phyloP scores from a whole-genome alignment of 2,113 vertebrate species.

The Lanius ludovicianus region DNA sequence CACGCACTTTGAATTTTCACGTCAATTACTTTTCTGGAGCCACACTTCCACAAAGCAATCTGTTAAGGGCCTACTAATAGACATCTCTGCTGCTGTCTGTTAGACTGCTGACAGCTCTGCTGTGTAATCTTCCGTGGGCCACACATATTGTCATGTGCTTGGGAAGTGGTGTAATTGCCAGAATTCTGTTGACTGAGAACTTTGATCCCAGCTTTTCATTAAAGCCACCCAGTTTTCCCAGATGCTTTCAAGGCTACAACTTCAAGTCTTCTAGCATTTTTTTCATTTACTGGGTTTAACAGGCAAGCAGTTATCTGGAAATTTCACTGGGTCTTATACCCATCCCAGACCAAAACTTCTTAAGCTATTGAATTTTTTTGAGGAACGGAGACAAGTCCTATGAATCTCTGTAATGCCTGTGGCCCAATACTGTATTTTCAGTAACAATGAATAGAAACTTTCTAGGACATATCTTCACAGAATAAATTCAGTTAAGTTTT shows the following conservation, averaged over 20 bases:
- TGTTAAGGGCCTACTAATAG: neutral
- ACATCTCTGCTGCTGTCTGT: neutral
- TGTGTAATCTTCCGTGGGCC: neutral
- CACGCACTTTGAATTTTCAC: neutral
- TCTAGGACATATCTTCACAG: neutral
- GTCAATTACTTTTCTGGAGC: neutral
- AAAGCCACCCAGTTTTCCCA: neutral
- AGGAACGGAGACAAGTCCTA: neutral
- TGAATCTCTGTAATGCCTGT: neutral
- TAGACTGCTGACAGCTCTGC: neutral
- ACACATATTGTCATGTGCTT: neutral
- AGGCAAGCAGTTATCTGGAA: neutral
- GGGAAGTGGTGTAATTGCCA: neutral
- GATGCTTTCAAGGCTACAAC: neutral
- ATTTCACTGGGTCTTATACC: neutral
- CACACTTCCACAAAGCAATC: neutral
- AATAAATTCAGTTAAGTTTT: neutral
- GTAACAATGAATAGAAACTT: neutral
- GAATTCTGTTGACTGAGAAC: neutral
- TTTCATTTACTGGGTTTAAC: neutral
- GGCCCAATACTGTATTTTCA: neutral
- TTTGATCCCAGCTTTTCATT: neutral
- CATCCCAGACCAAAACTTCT: neutral
- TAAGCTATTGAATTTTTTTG: neutral
- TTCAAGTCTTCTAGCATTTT: neutral